These are phyloP conservation scores for Odontomachus brunneus DNA, from an alignment of 1,140 invertebrate species.

Conservation along the genomic window DNA sequence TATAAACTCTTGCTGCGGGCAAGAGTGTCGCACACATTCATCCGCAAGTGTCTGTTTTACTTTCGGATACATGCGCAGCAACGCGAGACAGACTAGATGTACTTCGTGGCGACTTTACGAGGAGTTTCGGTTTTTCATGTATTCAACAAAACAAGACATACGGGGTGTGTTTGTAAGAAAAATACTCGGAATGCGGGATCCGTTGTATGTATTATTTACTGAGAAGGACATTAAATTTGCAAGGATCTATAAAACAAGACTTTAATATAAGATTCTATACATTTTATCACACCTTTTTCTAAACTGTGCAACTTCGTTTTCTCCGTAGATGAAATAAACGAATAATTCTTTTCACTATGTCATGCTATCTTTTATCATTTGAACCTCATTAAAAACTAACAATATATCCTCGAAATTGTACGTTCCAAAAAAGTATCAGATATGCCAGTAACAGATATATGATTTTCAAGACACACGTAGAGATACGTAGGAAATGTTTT, in stretches of 20 bases:
- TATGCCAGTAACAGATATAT: neutral
- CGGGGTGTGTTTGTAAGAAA: constrained; percentile 20
- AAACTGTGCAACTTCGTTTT: neutral
- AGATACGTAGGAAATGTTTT: constrained; percentile 73
- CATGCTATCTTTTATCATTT: neutral
- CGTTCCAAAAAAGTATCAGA: neutral
- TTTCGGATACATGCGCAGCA: constrained; percentile 45
- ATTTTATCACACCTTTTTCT: neutral
- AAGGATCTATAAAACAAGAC: neutral
- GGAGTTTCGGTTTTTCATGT: constrained; percentile 59
- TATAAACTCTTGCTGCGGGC: constrained; percentile 36
- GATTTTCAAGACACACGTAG: constrained; percentile 27
- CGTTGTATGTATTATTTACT: neutral
- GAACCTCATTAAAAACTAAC: neutral
- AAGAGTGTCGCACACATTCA: constrained; percentile 42
- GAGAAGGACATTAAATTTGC: neutral
- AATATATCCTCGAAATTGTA: neutral
- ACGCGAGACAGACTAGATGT: constrained; percentile 41
- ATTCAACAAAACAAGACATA: constrained; percentile 47
- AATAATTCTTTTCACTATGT: no score
- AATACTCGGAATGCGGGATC: neutral
- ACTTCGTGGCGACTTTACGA: constrained; percentile 43
- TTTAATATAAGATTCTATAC: neutral
- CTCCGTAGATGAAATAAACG: neutral
- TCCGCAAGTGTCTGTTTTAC: constrained; percentile 57